Base-by-base conservation (phyloP, 2,888 invertebrate genomes). In the Lasioglossum calceatum region DNA sequence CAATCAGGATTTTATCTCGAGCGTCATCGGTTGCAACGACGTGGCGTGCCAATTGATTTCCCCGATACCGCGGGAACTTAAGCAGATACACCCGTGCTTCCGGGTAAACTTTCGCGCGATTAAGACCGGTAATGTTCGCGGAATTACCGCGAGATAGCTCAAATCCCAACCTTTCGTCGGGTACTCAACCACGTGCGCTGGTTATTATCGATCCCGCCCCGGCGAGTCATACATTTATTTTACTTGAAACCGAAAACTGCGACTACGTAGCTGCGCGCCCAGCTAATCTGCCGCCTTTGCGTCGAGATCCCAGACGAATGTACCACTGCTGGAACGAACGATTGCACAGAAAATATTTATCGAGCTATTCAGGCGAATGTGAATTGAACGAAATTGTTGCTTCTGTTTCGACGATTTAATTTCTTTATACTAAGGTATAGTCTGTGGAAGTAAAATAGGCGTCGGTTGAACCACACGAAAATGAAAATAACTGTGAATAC, bases 1-100 rank as follows among this genome's bases (percentile, higher is more conserved):
- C 94, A 94, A 94, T 94, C 93, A 91, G 90, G 90, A 91, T 91
- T 93, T 93, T 93, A 93, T 93, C 93, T 92, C 87, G 84, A 89
- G 93, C 92, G 93, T 93, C 93, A 93, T 94, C 94, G 93, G 64
- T 92, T 92, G 92, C 92, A 92, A 92, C 91, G 84, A 83, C 89
- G 88, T 89, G 91, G 91, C 91, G 89, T 90, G 91, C 90, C 92
- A 91, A 93, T 92, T 92, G 91, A 89, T 90, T 91, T 75, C 58
- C 87, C 87, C 90, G 93, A 92, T 93, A 93, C 92, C 91, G 92
- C 90, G 91, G 91, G 58, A 90, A 91, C 88, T 92, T 89, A 88
- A 88, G 83, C 91, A 81, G 84, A 87, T 86, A 91, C 86, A 84
- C 75, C 85, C 76, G 23, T 71, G 85, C 86, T 88, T 79, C 86